Percentiles rank a stretch among this genome's conserved stretches.
Conservation (phyloP, 2,113 vertebrate genomes). For the Oenanthe melanoleuca region DNA sequence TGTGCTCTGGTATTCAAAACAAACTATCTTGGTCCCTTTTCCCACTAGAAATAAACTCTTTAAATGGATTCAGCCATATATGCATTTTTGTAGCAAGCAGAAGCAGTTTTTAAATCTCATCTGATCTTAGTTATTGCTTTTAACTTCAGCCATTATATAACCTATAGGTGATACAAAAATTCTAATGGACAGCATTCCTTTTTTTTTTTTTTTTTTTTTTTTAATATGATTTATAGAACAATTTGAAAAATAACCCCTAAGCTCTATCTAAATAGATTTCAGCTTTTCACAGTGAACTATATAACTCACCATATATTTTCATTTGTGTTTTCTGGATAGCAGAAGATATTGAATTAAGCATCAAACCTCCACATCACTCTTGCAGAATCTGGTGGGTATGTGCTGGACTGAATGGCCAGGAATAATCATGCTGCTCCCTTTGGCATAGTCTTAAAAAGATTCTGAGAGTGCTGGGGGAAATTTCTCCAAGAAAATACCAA, state of each 20-base stretch:
- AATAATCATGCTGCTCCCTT: not conserved
- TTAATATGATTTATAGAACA: not conserved
- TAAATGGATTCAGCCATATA: not conserved
- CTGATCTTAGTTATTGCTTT: conserved; percentile 23
- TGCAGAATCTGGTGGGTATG: not conserved
- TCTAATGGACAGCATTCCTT: not conserved
- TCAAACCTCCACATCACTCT: not conserved
- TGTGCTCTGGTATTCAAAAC: not conserved
- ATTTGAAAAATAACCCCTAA: not conserved
- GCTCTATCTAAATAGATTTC: conserved; percentile 15
- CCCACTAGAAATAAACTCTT: conserved; percentile 1
- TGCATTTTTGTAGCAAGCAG: not conserved
- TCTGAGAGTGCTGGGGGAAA: not conserved
- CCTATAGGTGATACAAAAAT: not conserved
- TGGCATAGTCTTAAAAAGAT: conserved; percentile 11
- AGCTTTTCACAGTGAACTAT: conserved; percentile 3
- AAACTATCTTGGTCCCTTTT: not conserved
- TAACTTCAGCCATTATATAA: not conserved
- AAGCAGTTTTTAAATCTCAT: not conserved
- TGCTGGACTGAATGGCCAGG: not conserved
- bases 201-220: too few species aligned
- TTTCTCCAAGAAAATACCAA: not conserved
- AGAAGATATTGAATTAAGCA: conserved; percentile 5
- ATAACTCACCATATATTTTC: not conserved
- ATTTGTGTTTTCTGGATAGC: conserved; percentile 8